phyloP scores from a whole-genome alignment of 53 echinoderm and acorn worm genomes.

The Temnopleurus reevesii region DNA sequence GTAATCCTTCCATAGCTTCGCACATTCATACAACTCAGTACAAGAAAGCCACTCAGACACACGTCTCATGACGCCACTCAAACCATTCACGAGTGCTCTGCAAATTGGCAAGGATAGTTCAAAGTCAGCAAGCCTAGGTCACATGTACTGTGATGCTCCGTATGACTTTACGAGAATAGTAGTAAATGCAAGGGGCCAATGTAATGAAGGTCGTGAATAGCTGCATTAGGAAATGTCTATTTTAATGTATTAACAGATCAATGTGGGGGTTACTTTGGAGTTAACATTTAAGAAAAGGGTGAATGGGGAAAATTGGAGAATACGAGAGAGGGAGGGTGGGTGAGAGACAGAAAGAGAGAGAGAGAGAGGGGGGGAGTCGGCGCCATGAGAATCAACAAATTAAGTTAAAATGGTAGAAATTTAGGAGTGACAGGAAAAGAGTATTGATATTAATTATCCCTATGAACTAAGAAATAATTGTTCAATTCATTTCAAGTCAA shows the following conservation, averaged over 20 bases:
- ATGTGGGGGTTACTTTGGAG: not conserved
- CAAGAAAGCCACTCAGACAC: not conserved
- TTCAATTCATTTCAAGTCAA: too few relatives aligned
- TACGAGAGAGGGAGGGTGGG: not conserved
- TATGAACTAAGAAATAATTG: too few relatives aligned
- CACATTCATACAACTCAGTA: not conserved
- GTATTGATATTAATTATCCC: too few relatives aligned
- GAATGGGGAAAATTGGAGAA: not conserved
- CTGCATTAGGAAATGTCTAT: not conserved
- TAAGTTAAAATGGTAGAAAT: too few relatives aligned
- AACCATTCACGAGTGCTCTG: not conserved
- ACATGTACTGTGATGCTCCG: not conserved
- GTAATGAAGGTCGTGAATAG: not conserved
- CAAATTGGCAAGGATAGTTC: slow-evolving; percentile 1
- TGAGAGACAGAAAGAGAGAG: too few relatives aligned
- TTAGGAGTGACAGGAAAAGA: too few relatives aligned
- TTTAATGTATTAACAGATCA: not conserved
- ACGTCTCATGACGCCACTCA: not conserved
- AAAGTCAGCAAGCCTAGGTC: not conserved
- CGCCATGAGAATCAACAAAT: too few relatives aligned
- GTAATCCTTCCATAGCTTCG: too few relatives aligned
- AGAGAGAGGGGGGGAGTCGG: too few relatives aligned
- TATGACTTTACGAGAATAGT: not conserved
- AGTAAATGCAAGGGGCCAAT: not conserved
- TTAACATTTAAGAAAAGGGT: not conserved